Evolutionary conservation across 2,888 invertebrate genomes (phyloP), one percentile per base, ranked within the genome.

Genomic region (Saturnia pavonia): DNA sequence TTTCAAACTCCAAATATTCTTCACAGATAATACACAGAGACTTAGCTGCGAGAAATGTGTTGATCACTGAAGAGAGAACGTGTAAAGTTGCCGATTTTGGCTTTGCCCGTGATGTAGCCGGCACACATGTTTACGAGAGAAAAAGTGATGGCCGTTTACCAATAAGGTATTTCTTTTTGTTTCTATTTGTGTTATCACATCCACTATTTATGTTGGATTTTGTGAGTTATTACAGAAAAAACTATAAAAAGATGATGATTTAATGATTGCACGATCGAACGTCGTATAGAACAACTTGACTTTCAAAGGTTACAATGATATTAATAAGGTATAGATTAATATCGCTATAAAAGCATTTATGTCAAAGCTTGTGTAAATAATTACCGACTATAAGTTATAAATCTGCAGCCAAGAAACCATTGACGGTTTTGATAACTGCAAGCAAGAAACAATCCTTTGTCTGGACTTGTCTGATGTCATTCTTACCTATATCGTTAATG

Each of bases 51-150:
- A 94, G 98, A 54, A 99, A 98, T 84, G 95, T 99, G 66, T 94
- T 99, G 12, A 97, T 98, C 70, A 96, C 96, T 0, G 97, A 98
- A 69, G 97, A 98, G 80, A 96, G 98, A 75, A 96, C 96, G 2
- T 98, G 98, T 88, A 98, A 98, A 92, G 98, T 99, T 0, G 98
- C 98, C 0, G 99, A 99, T 88, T 99, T 99, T 86, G 99, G 99
- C 0, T 97, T 99, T 80, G 98, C 98, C 0, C 95, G 99, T 68
- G 98, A 98, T 88, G 96, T 99, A 0, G 96, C 97, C 3, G 97
- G 97, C 8, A 97, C 97, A n/a, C 97, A 97, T 80, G 96, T 97
- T n/a, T 97, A 97, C 83, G 97, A 97, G 85, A 94, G 97, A 54
- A 97, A 97, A 83, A 97, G 97, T 74, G 97, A 97, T 82, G 97